phyloP scores from a whole-genome alignment of 2,797 vertebrate species.

The Rhabdophis nuchalis region DNA sequence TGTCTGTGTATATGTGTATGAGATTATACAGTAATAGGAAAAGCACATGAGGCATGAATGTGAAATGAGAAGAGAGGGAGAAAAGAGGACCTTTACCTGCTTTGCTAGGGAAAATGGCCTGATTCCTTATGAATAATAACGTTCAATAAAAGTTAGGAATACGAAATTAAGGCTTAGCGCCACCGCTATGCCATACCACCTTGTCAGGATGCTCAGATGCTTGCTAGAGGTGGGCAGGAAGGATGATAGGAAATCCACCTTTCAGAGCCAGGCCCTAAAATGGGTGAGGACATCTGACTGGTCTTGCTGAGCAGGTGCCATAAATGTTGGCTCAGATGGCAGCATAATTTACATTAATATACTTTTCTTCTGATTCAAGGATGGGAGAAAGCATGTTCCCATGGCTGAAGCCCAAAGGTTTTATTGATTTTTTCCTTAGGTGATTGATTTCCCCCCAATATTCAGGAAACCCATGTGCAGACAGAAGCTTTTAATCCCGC shows the following conservation, averaged over 20 bases:
- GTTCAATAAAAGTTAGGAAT: neutral
- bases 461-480: neutral
- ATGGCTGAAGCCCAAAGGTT: neutral
- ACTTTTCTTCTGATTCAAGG: neutral
- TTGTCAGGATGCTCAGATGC: neutral
- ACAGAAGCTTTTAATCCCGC: neutral
- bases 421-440: neutral
- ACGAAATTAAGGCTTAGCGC: neutral
- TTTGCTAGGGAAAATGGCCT: neutral
- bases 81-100: neutral
- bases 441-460: neutral
- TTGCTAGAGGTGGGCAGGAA: neutral
- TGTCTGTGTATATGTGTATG: neutral
- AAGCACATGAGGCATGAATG: neutral
- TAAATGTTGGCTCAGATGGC: neutral
- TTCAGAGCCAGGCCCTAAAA: neutral
- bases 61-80: neutral
- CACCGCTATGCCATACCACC: neutral
- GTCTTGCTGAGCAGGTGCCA: neutral
- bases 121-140: neutral
- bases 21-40: neutral
- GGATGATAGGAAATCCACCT: neutral
- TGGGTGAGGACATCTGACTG: neutral
- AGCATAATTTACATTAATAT: neutral
- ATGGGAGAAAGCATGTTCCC: neutral